Conservation (phyloP, 2,797 vertebrate species). For the Schizopygopsis pylzovi region DNA sequence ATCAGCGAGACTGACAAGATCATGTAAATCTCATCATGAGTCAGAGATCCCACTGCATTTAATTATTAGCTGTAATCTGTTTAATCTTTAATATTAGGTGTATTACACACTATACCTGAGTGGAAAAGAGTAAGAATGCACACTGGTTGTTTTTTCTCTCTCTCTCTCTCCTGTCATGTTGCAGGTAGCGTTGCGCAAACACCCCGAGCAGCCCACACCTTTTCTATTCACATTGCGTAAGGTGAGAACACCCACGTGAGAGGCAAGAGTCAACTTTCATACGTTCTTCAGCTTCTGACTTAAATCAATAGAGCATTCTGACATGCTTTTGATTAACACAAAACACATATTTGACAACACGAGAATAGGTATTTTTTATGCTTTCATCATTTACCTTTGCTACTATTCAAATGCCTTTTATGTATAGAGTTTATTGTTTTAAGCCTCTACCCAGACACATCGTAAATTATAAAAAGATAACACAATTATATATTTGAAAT, state of each 20-base stretch:
- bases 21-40: constrained; percentile 6
- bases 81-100: not conserved
- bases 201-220: constrained; percentile 35
- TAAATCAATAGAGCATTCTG: not conserved
- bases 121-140: not conserved
- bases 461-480: not conserved
- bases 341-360: not conserved
- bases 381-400: not conserved
- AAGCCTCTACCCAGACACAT: not conserved
- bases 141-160: not conserved
- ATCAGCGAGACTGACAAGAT: constrained; percentile 25
- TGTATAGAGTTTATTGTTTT: not conserved
- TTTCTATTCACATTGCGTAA: constrained; percentile 36
- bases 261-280: constrained; percentile 13
- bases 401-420: not conserved
- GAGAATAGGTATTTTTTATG: not conserved
- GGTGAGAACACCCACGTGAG: constrained; percentile 18
- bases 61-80: not conserved
- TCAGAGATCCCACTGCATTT: constrained; percentile 7
- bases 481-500: not conserved
- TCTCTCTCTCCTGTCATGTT: not conserved
- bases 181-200: constrained; percentile 32
- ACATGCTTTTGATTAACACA: constrained; percentile 9
- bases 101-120: not conserved
- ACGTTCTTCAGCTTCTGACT: not conserved